Evolutionary conservation across 2,888 invertebrate genomes (phyloP).

Genomic region (Cosmopolites sordidus): DNA sequence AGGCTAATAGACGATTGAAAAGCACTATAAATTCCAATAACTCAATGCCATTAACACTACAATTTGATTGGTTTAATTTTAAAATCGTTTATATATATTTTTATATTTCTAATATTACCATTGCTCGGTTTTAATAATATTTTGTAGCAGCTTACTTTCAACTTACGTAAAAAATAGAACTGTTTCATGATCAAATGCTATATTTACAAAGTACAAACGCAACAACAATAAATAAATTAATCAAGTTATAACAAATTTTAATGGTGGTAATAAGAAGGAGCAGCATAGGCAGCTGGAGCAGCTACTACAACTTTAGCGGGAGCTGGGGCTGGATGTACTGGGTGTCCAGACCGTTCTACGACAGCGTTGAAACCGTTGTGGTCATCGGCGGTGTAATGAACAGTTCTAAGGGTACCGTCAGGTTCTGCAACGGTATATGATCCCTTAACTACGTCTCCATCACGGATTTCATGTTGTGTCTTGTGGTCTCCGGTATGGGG

Average conservation of each 20-base stretch:
- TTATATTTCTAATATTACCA: too few relatives aligned
- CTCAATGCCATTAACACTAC: too few relatives aligned
- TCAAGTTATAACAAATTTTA: neutral
- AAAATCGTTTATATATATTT: too few relatives aligned
- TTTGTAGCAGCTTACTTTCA: too few relatives aligned
- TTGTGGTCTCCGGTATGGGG: slow-evolving; percentile 56
- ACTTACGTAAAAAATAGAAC: too few relatives aligned
- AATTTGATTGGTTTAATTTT: too few relatives aligned
- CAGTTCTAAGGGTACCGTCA: slow-evolving; percentile 50
- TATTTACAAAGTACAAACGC: too few relatives aligned
- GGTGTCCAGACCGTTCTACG: slow-evolving; percentile 61
- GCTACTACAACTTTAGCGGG: slow-evolving; percentile 12
- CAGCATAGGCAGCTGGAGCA: slow-evolving; percentile 9
- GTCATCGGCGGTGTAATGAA: slow-evolving; percentile 66
- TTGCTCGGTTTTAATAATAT: too few relatives aligned
- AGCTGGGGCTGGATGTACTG: slow-evolving; percentile 38
- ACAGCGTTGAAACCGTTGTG: slow-evolving; percentile 69
- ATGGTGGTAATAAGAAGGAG: neutral
- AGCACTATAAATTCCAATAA: too few relatives aligned
- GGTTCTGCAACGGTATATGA: slow-evolving; percentile 51
- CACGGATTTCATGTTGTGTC: slow-evolving; percentile 50
- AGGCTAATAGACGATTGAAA: too few relatives aligned
- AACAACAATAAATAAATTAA: too few relatives aligned
- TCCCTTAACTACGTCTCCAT: slow-evolving; percentile 61
- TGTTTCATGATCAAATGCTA: too few relatives aligned